Evolutionary conservation across 2,797 vertebrate species (phyloP).

Genomic region (Picus viridis): DNA sequence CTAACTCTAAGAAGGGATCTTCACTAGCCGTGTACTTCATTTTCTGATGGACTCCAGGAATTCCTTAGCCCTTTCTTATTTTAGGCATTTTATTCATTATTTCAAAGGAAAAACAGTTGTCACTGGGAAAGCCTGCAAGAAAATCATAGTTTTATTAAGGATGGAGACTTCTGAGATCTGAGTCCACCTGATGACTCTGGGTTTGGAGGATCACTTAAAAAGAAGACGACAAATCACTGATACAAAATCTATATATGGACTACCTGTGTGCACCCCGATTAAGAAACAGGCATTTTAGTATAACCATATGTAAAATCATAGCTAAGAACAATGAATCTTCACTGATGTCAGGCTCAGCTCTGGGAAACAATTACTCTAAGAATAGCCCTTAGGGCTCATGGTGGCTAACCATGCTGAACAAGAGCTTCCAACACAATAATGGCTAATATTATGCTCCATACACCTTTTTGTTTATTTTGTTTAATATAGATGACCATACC

Average conservation of each 20-base stretch:
- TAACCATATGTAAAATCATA: not conserved
- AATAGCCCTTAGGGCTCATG: not conserved
- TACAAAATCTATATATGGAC: not conserved
- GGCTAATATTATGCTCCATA: not conserved
- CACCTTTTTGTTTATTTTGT: not conserved
- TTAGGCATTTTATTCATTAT: not conserved
- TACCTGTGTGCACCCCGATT: not conserved
- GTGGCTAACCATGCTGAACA: not conserved
- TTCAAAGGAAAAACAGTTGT: not conserved
- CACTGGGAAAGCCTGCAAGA: not conserved
- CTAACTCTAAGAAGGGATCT: not conserved
- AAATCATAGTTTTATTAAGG: too few relatives aligned
- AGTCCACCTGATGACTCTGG: too few relatives aligned
- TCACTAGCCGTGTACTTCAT: not conserved
- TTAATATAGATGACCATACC: not conserved
- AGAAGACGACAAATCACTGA: not conserved
- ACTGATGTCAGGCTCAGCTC: rapidly evolving
- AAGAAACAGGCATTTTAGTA: not conserved
- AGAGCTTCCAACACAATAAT: not conserved
- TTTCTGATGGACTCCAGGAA: not conserved
- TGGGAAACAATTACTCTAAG: not conserved
- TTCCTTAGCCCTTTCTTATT: not conserved
- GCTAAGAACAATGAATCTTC: not conserved
- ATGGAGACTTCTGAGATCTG: too few relatives aligned
- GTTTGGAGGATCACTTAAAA: not conserved